Conservation (phyloP, 2,888 invertebrate genomes). For the Ectemnius cavifrons region DNA sequence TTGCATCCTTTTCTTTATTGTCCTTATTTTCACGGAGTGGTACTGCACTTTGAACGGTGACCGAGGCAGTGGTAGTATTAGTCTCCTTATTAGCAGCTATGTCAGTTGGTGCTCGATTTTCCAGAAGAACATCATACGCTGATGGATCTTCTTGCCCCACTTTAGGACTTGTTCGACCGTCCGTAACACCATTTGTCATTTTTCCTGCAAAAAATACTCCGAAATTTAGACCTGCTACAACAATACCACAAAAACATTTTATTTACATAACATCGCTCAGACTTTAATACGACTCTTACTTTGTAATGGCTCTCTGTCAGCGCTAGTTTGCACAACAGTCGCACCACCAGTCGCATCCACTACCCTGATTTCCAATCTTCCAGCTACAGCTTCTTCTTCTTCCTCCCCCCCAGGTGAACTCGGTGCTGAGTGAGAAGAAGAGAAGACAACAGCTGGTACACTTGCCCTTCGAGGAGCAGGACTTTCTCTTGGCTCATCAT, state of each 20-base stretch:
- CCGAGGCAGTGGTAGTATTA: constrained; percentile 60
- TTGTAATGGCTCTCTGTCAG: constrained; percentile 74
- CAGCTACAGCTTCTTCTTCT: constrained; percentile 84
- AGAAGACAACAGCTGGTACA: constrained; percentile 74
- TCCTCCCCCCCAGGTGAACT: constrained; percentile 74
- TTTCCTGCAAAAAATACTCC: constrained; percentile 62
- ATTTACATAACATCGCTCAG: no score
- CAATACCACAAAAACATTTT: no score
- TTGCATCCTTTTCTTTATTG: constrained; percentile 65
- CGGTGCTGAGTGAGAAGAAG: constrained; percentile 57
- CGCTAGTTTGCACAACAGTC: constrained; percentile 75
- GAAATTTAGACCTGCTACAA: not conserved
- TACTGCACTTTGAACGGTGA: constrained; percentile 62
- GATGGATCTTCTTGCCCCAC: constrained; percentile 86
- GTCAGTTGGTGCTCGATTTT: constrained; percentile 79
- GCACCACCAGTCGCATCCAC: constrained; percentile 74
- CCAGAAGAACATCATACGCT: constrained; percentile 89
- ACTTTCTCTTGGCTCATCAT: constrained; percentile 72
- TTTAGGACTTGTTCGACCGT: constrained; percentile 78
- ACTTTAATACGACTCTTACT: constrained; percentile 56
- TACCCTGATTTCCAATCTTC: constrained; percentile 90
- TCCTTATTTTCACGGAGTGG: constrained; percentile 69
- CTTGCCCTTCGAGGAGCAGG: constrained; percentile 71
- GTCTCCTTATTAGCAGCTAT: constrained; percentile 66
- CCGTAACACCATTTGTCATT: constrained; percentile 73